These are phyloP conservation scores for Pachliopta kotzebuea DNA, from an alignment of 2,888 invertebrate genomes.

Conservation along the genomic window DNA sequence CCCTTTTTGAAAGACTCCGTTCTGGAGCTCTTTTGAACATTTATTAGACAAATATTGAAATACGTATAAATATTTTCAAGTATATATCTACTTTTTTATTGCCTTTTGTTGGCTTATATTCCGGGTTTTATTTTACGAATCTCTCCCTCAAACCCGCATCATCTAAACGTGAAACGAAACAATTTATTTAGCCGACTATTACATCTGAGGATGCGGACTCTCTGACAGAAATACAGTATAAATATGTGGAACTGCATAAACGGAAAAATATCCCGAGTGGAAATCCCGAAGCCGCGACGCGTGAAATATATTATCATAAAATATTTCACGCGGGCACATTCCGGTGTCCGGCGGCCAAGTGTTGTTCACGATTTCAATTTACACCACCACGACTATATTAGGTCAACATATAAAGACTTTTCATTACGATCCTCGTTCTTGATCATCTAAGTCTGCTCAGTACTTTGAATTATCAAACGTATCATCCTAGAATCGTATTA, in stretches of 20 bases:
- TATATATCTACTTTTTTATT: too few species aligned
- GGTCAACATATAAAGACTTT: background rate
- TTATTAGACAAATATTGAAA: too few species aligned
- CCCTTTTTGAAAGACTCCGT: too few species aligned
- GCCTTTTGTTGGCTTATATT: too few species aligned
- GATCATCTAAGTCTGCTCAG: too few species aligned
- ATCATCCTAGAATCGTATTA: too few species aligned
- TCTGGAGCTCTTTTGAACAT: too few species aligned
- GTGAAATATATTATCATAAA: constrained; percentile 68
- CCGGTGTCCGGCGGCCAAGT: constrained; percentile 56
- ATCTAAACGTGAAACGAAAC: background rate
- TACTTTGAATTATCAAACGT: too few species aligned
- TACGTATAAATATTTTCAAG: too few species aligned
- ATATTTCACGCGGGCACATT: constrained; percentile 58
- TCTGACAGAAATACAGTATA: constrained; percentile 21
- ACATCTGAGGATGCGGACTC: constrained; percentile 11
- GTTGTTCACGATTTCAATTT: constrained; percentile 32
- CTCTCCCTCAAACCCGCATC: too few species aligned
- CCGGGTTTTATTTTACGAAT: too few species aligned
- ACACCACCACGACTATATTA: background rate
- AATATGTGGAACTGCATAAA: constrained; percentile 41
- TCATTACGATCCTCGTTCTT: too few species aligned
- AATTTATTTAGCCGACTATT: constrained; percentile 6
- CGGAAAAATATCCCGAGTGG: constrained; percentile 46
- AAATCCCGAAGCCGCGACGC: constrained; percentile 52